Conservation (phyloP, 2,113 vertebrate genomes). For the Chelonoidis abingdonii region DNA sequence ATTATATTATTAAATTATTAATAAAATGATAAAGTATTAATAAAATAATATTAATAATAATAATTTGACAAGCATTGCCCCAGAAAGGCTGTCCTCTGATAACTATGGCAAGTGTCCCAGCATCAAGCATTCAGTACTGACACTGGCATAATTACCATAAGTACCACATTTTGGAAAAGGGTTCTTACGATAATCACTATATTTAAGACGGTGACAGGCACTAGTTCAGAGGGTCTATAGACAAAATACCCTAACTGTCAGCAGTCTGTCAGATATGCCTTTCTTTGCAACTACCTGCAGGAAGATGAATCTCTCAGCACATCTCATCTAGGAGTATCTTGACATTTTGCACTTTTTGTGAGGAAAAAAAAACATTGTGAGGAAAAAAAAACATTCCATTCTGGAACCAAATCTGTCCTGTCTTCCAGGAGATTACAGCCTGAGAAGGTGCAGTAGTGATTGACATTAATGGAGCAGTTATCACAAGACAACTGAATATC, state of each 20-base stretch:
- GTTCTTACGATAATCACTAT: not conserved
- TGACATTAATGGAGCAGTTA: constrained; percentile 32
- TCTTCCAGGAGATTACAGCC: not conserved
- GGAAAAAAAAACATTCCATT: not conserved
- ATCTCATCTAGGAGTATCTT: constrained; percentile 34
- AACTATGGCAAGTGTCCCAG: not conserved
- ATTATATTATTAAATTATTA: not conserved
- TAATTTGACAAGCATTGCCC: not conserved
- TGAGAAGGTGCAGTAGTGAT: not conserved
- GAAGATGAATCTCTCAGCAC: not conserved
- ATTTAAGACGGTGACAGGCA: constrained; percentile 26
- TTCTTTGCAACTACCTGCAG: constrained; percentile 23
- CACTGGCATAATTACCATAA: not conserved
- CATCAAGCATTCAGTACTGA: not conserved
- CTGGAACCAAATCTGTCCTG: constrained; percentile 15
- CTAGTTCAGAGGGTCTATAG: constrained; percentile 27
- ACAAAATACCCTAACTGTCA: constrained; percentile 46
- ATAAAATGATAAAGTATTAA: not conserved
- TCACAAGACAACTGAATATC: not conserved
- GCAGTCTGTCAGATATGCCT: constrained; percentile 41
- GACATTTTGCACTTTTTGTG: not conserved
- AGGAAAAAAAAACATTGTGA: not conserved
- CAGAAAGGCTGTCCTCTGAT: not conserved
- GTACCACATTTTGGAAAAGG: not conserved
- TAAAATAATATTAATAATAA: not conserved